Conservation (phyloP, 2,888 invertebrate species). For the Taenaris catops region DNA sequence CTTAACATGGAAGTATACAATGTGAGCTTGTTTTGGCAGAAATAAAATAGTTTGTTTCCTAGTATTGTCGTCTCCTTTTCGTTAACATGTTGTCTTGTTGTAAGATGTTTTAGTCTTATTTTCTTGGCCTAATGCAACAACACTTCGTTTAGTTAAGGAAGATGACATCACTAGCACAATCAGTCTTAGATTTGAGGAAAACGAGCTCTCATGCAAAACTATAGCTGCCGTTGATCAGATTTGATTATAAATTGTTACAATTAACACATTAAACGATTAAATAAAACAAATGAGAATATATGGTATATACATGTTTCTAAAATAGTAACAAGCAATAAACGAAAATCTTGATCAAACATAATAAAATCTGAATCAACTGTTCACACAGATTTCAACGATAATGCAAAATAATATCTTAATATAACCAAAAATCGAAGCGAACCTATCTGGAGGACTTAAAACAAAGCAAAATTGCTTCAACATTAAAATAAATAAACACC, state of each 20-base stretch:
- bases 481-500: conserved; percentile 51
- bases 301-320: neutral
- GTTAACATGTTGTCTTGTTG: neutral
- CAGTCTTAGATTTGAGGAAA: conserved; percentile 14
- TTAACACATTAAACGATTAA: neutral
- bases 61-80: too few species aligned
- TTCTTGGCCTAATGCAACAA: conserved; percentile 16
- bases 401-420: conserved; percentile 27
- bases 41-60: too few species aligned
- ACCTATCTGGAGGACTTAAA: conserved; percentile 25
- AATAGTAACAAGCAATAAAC: too few species aligned
- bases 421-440: conserved; percentile 31
- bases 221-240: conserved; percentile 47
- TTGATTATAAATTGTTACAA: conserved; percentile 19
- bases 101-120: conserved; percentile 12
- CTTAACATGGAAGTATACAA: too few species aligned
- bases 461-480: conserved; percentile 27
- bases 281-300: neutral
- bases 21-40: too few species aligned
- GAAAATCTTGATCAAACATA: too few species aligned
- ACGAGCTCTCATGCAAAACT: conserved; percentile 54
- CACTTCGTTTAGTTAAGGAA: conserved; percentile 14
- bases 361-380: conserved; percentile 31
- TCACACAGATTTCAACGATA: conserved; percentile 24
- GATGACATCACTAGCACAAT: conserved; percentile 21